Conservation (phyloP, 2,888 invertebrate species). For the Melinaea marsaeus region DNA sequence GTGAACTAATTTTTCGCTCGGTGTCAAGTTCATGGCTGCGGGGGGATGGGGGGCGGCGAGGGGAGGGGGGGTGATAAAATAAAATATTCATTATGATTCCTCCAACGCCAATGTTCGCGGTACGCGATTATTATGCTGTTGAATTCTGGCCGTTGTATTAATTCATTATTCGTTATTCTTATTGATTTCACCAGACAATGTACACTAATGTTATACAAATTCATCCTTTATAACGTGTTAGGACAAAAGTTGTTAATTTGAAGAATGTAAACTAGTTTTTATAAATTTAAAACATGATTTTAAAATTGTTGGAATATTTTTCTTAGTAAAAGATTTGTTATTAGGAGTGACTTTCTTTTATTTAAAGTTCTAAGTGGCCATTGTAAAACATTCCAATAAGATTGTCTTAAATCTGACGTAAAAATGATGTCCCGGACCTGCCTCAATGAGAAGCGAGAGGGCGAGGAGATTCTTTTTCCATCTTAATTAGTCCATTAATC, state of each 20-base stretch:
- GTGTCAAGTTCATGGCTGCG: slow-evolving; percentile 75
- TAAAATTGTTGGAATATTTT: no score
- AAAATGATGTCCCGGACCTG: slow-evolving; percentile 71
- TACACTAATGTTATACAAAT: no score
- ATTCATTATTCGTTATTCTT: neutral
- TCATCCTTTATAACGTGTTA: no score
- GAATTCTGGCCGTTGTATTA: slow-evolving; percentile 43
- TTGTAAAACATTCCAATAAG: slow-evolving; percentile 39
- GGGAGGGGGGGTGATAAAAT: slow-evolving; percentile 48
- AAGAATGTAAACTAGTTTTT: no score
- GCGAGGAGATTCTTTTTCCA: slow-evolving; percentile 48
- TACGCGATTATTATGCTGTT: slow-evolving; percentile 39
- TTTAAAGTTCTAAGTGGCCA: slow-evolving; percentile 37
- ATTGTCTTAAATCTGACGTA: slow-evolving; percentile 70
- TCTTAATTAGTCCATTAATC: slow-evolving; percentile 71
- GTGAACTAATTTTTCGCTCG: slow-evolving; percentile 77
- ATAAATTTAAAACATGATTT: no score
- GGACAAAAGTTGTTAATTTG: no score
- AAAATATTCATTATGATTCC: slow-evolving; percentile 78
- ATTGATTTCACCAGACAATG: neutral
- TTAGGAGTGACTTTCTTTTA: neutral
- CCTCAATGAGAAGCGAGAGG: slow-evolving; percentile 62
- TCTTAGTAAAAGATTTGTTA: no score
- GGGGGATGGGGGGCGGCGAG: slow-evolving; percentile 39
- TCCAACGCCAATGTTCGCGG: slow-evolving; percentile 68